Evolutionary conservation across 2,113 vertebrate species (phyloP).

Genomic region (Oreotragus oreotragus): DNA sequence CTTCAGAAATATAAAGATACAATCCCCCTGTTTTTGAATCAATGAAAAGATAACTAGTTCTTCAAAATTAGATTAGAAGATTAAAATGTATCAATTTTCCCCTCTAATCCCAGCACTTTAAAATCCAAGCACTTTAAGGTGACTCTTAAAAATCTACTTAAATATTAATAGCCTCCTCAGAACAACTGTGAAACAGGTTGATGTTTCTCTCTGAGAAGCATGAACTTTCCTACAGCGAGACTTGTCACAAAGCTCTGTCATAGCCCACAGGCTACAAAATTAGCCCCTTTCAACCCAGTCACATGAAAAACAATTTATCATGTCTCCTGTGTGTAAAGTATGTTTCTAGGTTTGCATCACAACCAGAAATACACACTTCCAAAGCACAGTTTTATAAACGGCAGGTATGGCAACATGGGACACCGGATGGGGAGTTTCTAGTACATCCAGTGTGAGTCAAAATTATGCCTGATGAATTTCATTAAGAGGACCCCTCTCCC

Average conservation of each 20-base stretch:
- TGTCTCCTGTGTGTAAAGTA: not conserved
- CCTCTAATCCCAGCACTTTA: not conserved
- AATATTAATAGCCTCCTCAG: not conserved
- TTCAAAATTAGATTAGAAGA: not conserved
- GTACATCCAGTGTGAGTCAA: accelerated
- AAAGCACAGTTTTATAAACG: not conserved
- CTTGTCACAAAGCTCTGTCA: not conserved
- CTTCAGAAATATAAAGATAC: not conserved
- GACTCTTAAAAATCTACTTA: not conserved
- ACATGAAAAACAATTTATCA: accelerated
- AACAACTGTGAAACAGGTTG: not conserved
- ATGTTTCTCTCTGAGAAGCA: not conserved
- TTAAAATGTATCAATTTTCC: not conserved
- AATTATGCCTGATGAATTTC: not conserved
- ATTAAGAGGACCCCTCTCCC: not conserved
- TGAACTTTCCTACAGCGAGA: not conserved
- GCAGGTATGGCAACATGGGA: accelerated
- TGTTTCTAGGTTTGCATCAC: not conserved
- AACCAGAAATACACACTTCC: not conserved
- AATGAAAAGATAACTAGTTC: not conserved
- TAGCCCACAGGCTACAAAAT: not conserved
- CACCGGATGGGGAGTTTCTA: not conserved
- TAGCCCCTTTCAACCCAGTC: not conserved
- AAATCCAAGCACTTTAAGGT: not conserved
- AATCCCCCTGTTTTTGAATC: not conserved